Evolutionary conservation across 2,113 vertebrate genomes (phyloP).

Genomic region (Aptenodytes forsteri): DNA sequence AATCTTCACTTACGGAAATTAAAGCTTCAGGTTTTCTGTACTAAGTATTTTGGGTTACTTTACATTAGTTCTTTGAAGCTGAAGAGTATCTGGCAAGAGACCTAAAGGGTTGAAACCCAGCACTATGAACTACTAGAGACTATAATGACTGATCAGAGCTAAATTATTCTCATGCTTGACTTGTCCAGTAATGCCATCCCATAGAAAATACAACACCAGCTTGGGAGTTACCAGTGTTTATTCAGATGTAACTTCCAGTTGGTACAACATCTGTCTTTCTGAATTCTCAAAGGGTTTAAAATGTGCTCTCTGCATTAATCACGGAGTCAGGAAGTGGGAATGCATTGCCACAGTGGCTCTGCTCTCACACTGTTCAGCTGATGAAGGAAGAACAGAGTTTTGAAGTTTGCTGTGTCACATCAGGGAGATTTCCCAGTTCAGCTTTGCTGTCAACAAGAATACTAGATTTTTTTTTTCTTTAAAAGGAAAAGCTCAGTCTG

Average conservation of each 20-base stretch:
- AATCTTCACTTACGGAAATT: neutral
- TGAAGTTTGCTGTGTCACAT: neutral
- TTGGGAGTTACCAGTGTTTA: neutral
- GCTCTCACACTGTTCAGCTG: neutral
- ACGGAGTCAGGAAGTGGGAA: neutral
- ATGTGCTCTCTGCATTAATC: neutral
- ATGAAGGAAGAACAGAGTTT: neutral
- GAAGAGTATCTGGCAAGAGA: neutral
- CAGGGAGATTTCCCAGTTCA: neutral
- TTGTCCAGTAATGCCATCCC: neutral
- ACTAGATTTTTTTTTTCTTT: neutral
- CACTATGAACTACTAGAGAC: neutral
- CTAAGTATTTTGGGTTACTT: neutral
- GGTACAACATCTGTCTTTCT: neutral
- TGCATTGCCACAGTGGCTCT: neutral
- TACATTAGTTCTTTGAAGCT: neutral
- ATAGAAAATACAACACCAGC: neutral
- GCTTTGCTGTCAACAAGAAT: neutral
- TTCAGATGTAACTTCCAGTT: neutral
- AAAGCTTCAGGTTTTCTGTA: neutral
- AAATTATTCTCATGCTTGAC: neutral
- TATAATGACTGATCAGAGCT: neutral
- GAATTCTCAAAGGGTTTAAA: neutral
- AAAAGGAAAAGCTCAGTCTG: neutral
- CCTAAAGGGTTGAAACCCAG: neutral